A percentile compares a stretch with the other conserved stretches of the same genome.
Conservation (phyloP, 1,140 invertebrate genomes). For the Calliopsis andreniformis region DNA sequence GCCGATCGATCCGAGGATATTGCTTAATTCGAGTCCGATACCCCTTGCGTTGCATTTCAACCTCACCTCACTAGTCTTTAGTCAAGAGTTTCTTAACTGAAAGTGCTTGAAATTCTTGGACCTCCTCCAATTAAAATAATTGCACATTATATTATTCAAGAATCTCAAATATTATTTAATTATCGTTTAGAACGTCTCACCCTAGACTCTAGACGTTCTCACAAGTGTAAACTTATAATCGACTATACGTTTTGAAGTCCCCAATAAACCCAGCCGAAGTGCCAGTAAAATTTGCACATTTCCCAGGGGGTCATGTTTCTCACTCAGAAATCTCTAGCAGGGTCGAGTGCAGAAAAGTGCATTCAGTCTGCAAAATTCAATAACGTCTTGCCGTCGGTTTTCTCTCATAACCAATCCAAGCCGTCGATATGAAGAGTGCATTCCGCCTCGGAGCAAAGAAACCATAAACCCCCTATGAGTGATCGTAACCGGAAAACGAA, state of each 20-base stretch:
- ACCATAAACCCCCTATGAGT: slow-evolving; percentile 61
- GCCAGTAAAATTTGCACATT: neutral
- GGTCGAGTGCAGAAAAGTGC: neutral
- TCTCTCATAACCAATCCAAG: slow-evolving; percentile 13
- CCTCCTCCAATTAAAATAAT: too few species aligned
- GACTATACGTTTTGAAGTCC: neutral
- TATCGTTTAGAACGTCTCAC: too few species aligned
- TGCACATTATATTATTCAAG: too few species aligned
- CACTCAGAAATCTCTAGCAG: neutral
- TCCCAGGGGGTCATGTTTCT: neutral
- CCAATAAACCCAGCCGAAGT: neutral
- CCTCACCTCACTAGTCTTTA: neutral
- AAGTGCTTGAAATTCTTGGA: too few species aligned
- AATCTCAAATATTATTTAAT: too few species aligned
- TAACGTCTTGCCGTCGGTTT: neutral
- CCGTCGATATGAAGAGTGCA: slow-evolving; percentile 41
- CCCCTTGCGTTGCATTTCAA: slow-evolving; percentile 16
- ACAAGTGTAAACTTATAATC: neutral
- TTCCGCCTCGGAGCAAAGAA: slow-evolving; percentile 56
- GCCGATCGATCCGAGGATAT: slow-evolving; percentile 35
- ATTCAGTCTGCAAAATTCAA: slow-evolving; percentile 12
- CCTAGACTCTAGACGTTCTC: too few species aligned
- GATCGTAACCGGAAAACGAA: slow-evolving; percentile 64
- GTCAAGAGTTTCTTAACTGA: too few species aligned
- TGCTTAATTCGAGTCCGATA: slow-evolving; percentile 44